A percentile compares a stretch with the other conserved stretches of the same genome.
Evolutionary conservation across 1,140 invertebrate genomes (phyloP).

Genomic region (Lucilia sericata): DNA sequence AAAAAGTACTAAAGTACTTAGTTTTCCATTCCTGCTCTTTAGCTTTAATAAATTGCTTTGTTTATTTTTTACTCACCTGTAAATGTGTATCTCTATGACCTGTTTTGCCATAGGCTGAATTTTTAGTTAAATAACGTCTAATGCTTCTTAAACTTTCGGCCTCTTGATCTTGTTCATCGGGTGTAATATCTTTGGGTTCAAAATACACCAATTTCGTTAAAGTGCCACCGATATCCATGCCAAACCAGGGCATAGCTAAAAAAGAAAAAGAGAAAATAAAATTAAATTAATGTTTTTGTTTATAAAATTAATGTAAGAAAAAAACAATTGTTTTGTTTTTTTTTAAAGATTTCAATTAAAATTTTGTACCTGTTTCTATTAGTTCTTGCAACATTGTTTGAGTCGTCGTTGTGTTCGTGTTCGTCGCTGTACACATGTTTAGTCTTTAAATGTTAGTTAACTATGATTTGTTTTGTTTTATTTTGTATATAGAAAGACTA

Average conservation of each 20-base stretch:
- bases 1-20: too few species aligned
- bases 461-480: not conserved
- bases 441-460: not conserved
- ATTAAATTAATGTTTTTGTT: not conserved
- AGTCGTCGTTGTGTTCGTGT: too few species aligned
- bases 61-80: constrained; percentile 74
- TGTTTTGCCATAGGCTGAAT: constrained; percentile 95
- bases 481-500: not conserved
- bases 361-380: not conserved
- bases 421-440: not conserved
- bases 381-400: not conserved
- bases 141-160: constrained; percentile 91
- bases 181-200: constrained; percentile 91
- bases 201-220: constrained; percentile 98
- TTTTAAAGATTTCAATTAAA: not conserved
- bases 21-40: not conserved
- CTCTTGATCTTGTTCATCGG: constrained; percentile 84
- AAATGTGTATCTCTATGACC: constrained; percentile 93
- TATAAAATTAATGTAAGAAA: not conserved
- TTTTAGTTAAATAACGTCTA: constrained; percentile 91
- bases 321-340: not conserved
- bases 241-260: constrained; percentile 97
- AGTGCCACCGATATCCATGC: constrained; percentile 99
- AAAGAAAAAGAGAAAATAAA: not conserved
- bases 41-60: not conserved